Base-by-base conservation (phyloP, 1,140 invertebrate species). In the Heliconius nattereri region DNA sequence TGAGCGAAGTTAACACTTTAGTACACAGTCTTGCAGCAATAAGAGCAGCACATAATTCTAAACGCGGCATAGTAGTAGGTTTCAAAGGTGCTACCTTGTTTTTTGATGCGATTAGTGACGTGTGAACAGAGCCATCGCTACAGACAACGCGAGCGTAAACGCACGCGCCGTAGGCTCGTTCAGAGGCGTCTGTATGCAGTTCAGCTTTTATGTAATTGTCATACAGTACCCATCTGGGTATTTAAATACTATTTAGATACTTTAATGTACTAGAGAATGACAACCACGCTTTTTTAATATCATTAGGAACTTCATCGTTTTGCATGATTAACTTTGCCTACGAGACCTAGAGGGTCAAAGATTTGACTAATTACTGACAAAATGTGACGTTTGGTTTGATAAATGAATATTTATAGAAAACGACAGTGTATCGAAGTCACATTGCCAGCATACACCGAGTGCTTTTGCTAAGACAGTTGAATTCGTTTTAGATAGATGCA, bases 261-360 rank as follows among this genome's bases (percentile, higher is more conserved):
- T 72, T 73, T 19, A 86, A 29, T 6, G 54, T 78, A 3, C 57
- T 77, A 13, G 52, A 75, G 75, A 86, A 86, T 29, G 40, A 45
- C 7, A 37, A 23, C 78, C 80, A 87, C 70, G 19, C 13, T 11
- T 82, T 23, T 60, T 72, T 32, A 37, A 84, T 74, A 90, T 35
- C 35, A 35, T 35, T 35, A 35, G 35, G 35, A 35, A 35, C 35
- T 35, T 35, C 35, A 35, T 35, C 49, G 29, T 73, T 60, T 70
- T 90, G 86, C 73, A 91, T 84, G 23, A 90, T 75, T 3, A 87
- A 72, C 82, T 91, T 90, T 37, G 83, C 86, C 66, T 83, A 70
- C 35, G 1, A 37, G 35, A 37, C 35, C 35, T 37, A 37, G 8
- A 37, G 35, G 35, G 35, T 37, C 35, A 37, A 37, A 37, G 7